A percentile compares a stretch with the other conserved stretches of the same genome.
These are phyloP conservation scores for Cuniculus paca DNA, from an alignment of 2,797 vertebrate species.

Conservation along the genomic window DNA sequence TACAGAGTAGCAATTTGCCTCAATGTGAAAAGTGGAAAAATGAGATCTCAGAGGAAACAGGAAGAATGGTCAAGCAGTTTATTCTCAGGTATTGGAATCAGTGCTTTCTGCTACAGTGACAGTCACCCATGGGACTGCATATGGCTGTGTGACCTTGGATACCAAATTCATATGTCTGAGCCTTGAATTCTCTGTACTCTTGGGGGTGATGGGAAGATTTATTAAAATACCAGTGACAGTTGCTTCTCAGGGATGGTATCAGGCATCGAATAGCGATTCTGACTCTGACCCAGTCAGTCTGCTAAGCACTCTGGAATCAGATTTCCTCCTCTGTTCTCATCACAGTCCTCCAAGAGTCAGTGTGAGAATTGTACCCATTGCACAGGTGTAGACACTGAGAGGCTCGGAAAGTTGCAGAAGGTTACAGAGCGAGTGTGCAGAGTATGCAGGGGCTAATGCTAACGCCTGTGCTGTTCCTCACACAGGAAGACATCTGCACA, in stretches of 20 bases:
- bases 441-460: neutral
- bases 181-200: neutral
- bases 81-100: neutral
- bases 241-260: neutral
- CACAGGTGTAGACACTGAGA: neutral
- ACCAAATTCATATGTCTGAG: neutral
- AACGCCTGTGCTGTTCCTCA: neutral
- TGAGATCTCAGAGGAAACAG: neutral
- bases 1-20: neutral
- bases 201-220: too few relatives aligned
- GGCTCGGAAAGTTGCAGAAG: neutral
- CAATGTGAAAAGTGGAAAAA: neutral
- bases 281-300: neutral
- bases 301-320: neutral
- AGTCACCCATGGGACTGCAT: fast-evolving
- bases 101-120: fast-evolving
- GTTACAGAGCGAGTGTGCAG: neutral
- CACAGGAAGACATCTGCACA: fast-evolving
- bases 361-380: neutral
- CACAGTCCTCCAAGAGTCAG: neutral
- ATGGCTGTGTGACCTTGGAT: neutral
- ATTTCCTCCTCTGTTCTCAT: neutral
- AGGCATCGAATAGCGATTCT: neutral
- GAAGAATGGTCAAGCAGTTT: neutral
- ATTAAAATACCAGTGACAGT: neutral